Conservation (phyloP, 2,888 invertebrate species). For the Gymnosoma rotundatum region DNA sequence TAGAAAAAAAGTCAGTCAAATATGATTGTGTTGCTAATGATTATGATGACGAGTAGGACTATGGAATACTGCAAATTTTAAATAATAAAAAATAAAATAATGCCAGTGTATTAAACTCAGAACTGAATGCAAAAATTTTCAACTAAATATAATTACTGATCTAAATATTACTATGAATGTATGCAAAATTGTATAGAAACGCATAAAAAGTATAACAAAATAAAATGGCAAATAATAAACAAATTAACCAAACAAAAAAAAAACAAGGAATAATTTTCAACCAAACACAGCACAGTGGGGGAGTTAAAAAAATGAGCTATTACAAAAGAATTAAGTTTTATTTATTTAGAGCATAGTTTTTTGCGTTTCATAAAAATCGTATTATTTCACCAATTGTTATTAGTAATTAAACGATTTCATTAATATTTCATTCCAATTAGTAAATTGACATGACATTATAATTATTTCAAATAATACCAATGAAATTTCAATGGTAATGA, state of each 20-base stretch:
- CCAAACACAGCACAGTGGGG: conserved; percentile 1
- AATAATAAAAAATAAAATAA: conserved; percentile 3
- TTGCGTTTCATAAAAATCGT: no score
- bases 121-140: background rate
- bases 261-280: conserved; percentile 1
- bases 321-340: no score
- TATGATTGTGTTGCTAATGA: background rate
- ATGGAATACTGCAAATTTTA: background rate
- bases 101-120: conserved; percentile 35
- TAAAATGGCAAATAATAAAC: conserved; percentile 40
- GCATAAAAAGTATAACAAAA: conserved; percentile 23
- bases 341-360: no score
- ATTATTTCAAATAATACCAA: no score
- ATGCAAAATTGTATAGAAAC: conserved; percentile 36
- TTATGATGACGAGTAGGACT: background rate
- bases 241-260: background rate
- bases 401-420: no score
- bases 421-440: no score
- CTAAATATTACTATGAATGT: conserved; percentile 23
- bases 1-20: background rate
- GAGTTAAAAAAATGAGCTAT: no score
- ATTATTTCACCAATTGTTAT: no score
- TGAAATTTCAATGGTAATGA: no score
- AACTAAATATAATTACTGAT: background rate
- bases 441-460: no score